Evolutionary conservation across 2,888 invertebrate genomes (phyloP).

Genomic region (Ametastegia equiseti): DNA sequence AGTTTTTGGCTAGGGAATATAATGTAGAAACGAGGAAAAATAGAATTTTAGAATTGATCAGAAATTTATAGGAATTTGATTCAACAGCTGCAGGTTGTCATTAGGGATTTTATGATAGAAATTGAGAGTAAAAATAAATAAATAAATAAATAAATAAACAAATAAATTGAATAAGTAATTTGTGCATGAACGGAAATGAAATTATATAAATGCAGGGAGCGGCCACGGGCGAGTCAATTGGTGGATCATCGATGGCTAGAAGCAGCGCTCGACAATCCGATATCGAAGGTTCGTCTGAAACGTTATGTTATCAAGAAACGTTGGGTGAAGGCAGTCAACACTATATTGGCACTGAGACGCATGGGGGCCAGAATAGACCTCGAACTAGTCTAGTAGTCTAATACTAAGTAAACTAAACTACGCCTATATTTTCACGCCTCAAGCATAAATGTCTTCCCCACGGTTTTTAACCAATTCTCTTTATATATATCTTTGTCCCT

Average conservation of each 20-base stretch:
- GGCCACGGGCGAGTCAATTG: slow-evolving; percentile 85
- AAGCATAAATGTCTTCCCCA: slow-evolving; percentile 10
- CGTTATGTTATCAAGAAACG: slow-evolving; percentile 93
- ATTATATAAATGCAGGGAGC: slow-evolving; percentile 78
- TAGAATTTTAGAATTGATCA: too few relatives aligned
- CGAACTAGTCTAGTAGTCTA: slow-evolving; percentile 68
- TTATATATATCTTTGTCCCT: background rate
- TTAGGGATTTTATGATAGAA: background rate
- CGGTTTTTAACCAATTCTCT: background rate
- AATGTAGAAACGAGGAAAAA: too few relatives aligned
- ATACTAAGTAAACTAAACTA: background rate
- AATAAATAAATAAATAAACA: background rate
- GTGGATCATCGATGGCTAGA: slow-evolving; percentile 90
- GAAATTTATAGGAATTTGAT: too few relatives aligned
- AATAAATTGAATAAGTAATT: background rate
- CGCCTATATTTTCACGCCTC: background rate
- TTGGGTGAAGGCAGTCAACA: slow-evolving; percentile 94
- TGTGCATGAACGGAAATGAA: slow-evolving; percentile 24
- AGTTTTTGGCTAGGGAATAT: too few relatives aligned
- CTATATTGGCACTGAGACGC: slow-evolving; percentile 89
- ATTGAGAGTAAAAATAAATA: background rate
- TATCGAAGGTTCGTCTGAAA: slow-evolving; percentile 89
- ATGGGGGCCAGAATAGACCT: slow-evolving; percentile 90
- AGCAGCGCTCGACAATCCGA: slow-evolving; percentile 81
- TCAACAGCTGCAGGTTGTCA: background rate